Evolutionary conservation across 2,797 vertebrate species (phyloP).

Genomic region (Petrocephalus sullivani): DNA sequence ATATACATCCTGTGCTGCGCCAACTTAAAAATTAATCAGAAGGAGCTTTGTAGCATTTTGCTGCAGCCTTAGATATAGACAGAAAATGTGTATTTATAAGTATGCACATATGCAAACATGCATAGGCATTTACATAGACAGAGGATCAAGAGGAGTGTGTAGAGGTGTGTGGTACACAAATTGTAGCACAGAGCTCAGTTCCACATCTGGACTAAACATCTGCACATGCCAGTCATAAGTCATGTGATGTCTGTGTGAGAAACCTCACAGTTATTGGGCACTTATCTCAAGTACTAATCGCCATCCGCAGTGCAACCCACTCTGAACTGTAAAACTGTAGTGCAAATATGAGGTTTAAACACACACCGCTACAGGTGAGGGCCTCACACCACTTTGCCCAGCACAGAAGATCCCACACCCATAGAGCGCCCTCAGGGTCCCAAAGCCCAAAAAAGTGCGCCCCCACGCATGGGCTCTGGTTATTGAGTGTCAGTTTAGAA

Average conservation of each 20-base stretch:
- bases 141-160: background rate
- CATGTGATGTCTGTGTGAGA: background rate
- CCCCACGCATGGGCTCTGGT: background rate
- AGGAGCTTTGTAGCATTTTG: background rate
- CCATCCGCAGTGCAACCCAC: background rate
- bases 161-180: background rate
- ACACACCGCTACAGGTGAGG: background rate
- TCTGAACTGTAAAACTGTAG: background rate
- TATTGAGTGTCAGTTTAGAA: background rate
- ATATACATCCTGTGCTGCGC: background rate
- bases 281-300: background rate
- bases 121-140: background rate
- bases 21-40: background rate
- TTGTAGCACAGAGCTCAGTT: background rate
- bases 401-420: background rate
- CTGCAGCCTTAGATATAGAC: background rate
- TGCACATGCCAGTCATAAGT: constrained; percentile 46
- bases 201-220: constrained; percentile 31
- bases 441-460: background rate
- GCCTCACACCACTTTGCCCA: background rate
- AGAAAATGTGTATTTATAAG: background rate
- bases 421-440: background rate
- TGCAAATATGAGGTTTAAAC: background rate
- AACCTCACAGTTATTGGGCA: background rate
- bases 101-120: background rate